Evolutionary conservation across 1,140 invertebrate species (phyloP), one percentile per base, ranked within the genome.

Genomic region (Atopsyche davidsoni): DNA sequence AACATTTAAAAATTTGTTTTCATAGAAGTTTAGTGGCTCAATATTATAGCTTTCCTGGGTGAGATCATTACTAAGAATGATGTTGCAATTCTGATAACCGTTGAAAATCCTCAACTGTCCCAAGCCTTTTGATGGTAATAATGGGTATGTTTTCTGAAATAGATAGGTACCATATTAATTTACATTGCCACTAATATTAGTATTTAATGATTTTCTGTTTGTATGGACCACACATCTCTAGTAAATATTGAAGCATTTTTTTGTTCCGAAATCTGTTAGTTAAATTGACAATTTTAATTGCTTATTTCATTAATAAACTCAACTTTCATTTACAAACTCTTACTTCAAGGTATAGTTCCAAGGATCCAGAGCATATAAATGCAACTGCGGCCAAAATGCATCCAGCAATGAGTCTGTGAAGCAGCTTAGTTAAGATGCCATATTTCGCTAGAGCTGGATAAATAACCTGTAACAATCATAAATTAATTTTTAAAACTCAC

Each of bases 331-430:
- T 38, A 43, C 10, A 3, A 31, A 32, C n/a, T 52, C 39, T 54
- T 57, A 79, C 79, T 70, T 89, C 78, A 9, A 91, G 66, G 59
- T 77, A 55, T 2, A 83, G 43, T 68, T 91, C 83, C 2, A 91
- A 66, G 28, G 85, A 51, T 14, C 78, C 87, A 13, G 89, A 85
- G 19, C 86, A 63, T 11, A 85, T 59, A 65, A 92, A 94, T 1
- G 90, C 75, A 1, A 81, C 3, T 1, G 76, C 78, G 13, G 85
- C 84, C 2, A 94, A 62, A 10, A 87, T 38, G 48, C 88, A 87
- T 18, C 90, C 90, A 3, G 75, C 64, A 0, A 78, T 77, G 53
- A 96, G 80, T 64, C 87, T 81, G 54, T 89, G 83, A 18, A 95
- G 64, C 0, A 88, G 87, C 1, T 54, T 51, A 3, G 17, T 73